Evolutionary conservation across 2,888 invertebrate species (phyloP), one percentile per base, ranked within the genome.

Genomic region (Heliothis peltigera): DNA sequence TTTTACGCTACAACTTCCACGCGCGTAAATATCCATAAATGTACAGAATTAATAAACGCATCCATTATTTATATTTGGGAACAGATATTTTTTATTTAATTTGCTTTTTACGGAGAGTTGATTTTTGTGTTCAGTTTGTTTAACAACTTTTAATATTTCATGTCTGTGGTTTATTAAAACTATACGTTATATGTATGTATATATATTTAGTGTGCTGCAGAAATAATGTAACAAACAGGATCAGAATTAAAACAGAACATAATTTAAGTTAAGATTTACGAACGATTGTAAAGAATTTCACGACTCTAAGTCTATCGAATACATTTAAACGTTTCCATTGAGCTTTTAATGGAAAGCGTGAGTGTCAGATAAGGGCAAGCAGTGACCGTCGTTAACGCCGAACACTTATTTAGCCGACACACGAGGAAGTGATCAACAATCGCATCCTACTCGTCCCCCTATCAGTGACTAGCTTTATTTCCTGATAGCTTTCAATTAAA

Each of bases 391-490:
- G 17, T 75, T 70, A 74, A 62, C 46, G 57, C 51, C 47, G 48
- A 76, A 62, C 65, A 54, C 73, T 75, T 63, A 4, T 47, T 42
- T 62, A 66, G 42, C 62, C 25, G 55, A 61, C 66, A 68, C 61
- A 68, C 75, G 56, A 79, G 80, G 75, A 82, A 84, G 67, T 70
- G 53, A 77, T 76, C 66, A 59, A 77, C 70, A 72, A 73, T 77
- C 64, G 66, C 75, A 62, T 69, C 67, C 74, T 62, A 78, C 75
- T 75, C 64, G 65, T 66, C 67, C 73, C 68, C 60, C 69, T 70
- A 78, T 60, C 71, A 19, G 65, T 17, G 8, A 47, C n/a, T 17
- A 15, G 25, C 12, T 21, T 39, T 42, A 7, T 21, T 54, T 49
- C 43, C 15, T 19, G 12, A 25, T 17, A 46, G 6, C 10, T 35